Evolutionary conservation across 2,113 vertebrate species (phyloP).

Genomic region (Candoia aspera): DNA sequence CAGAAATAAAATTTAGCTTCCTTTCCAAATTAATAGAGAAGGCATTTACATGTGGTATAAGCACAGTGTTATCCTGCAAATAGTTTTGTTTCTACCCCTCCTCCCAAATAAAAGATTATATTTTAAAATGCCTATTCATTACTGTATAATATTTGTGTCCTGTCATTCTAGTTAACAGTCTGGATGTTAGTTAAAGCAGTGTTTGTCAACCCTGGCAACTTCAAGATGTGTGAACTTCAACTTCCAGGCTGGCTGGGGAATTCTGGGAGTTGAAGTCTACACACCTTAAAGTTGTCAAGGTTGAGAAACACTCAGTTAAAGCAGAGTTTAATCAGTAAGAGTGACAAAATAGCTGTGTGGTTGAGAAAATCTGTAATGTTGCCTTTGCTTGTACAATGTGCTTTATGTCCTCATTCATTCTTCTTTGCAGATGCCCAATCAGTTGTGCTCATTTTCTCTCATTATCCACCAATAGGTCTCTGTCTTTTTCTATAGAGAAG

Average conservation of each 20-base stretch:
- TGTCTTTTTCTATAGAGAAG: not conserved
- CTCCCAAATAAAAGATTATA: not conserved
- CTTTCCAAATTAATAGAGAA: not conserved
- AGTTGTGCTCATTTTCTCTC: constrained; percentile 1
- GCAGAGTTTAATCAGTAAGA: not conserved
- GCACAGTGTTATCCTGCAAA: not conserved
- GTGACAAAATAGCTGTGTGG: not conserved
- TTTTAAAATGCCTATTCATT: not conserved
- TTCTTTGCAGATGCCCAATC: not conserved
- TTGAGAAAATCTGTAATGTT: constrained; percentile 12
- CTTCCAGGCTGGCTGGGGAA: not conserved
- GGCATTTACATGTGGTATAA: not conserved
- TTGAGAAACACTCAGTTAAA: not conserved
- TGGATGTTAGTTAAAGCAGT: not conserved
- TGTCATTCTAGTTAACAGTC: not conserved
- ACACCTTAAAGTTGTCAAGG: not conserved
- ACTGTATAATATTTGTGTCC: not conserved
- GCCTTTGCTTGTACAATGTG: not conserved
- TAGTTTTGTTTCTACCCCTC: not conserved
- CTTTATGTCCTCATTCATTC: constrained; percentile 8
- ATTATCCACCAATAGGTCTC: not conserved
- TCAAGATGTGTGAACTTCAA: not conserved
- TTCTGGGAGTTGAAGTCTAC: not conserved
- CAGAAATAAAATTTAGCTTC: not conserved
- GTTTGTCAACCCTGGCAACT: not conserved